Evolutionary conservation across 1,140 invertebrate genomes (phyloP), one percentile per base, ranked within the genome.

Genomic region (Gonatopus flavifemur): DNA sequence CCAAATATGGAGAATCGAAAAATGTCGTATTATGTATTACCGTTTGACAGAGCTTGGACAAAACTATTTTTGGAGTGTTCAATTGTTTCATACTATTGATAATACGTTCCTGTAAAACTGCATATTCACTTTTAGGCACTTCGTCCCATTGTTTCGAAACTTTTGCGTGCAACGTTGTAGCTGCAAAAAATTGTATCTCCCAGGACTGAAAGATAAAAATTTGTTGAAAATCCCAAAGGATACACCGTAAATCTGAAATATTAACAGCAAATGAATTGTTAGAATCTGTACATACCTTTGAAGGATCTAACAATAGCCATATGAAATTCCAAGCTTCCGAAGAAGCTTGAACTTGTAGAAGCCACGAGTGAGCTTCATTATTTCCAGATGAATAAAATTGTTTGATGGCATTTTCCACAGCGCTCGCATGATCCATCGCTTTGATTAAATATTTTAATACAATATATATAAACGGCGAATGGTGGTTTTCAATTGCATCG

Each of bases 181-280:
- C 93, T 46, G 88, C 94, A 83, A 93, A 97, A 78, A 93, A 96
- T 74, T 95, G 92, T 3, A 93, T 87, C 79, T 95, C 92, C 43
- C 85, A 83, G 33, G 84, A 79, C 91, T 95, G 68, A 41, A 82
- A 78, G 39, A 55, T 36, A 42, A 40, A 51, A 41, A 33, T 36
- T 25, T 35, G 21, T 50, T 24, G 59, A 53, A 46, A 33, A 31
- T 19, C 19, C n/a, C n/a, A n/a, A n/a, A n/a, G n/a, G n/a, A n/a
- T n/a, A n/a, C n/a, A n/a, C n/a, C n/a, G n/a, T n/a, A n/a, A n/a
- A n/a, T n/a, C n/a, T n/a, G n/a, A n/a, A n/a, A n/a, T n/a, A n/a
- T n/a, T n/a, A n/a, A n/a, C n/a, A n/a, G n/a, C n/a, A n/a, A n/a
- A n/a, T n/a, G n/a, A n/a, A n/a, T n/a, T n/a, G n/a, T n/a, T n/a